Evolutionary conservation across 2,113 vertebrate species (phyloP).

Genomic region (Menidia beryllina): DNA sequence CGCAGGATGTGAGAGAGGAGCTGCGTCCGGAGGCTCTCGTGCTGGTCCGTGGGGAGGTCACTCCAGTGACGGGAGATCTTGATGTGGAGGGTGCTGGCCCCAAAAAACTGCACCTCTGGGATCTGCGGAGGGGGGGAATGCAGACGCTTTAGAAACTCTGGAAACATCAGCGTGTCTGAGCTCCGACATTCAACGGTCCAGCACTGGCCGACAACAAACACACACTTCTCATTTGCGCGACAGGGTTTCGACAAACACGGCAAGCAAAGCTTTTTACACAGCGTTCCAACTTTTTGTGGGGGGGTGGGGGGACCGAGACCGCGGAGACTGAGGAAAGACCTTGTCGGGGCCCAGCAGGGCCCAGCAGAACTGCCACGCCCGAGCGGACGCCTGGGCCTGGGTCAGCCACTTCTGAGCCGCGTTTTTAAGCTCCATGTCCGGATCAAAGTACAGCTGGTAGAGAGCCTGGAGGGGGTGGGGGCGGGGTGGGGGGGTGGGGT

Average conservation of each 20-base stretch:
- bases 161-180: not conserved
- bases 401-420: conserved; percentile 97
- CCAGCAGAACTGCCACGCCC: conserved; percentile 99
- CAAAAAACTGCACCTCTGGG: conserved; percentile 98
- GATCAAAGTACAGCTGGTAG: conserved; percentile 97
- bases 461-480: conserved; percentile 84
- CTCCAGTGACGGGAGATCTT: conserved; percentile 96
- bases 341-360: conserved; percentile 90
- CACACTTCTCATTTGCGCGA: too few relatives aligned
- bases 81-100: conserved; percentile 94
- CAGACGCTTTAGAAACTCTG: not conserved
- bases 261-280: too few relatives aligned
- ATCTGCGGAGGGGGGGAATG: conserved; percentile 71
- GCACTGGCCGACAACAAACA: too few relatives aligned
- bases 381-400: conserved; percentile 93
- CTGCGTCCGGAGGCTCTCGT: conserved; percentile 90
- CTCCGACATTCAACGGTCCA: not conserved
- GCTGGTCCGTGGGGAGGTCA: conserved; percentile 90
- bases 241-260: too few relatives aligned
- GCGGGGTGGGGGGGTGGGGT: not conserved
- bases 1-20: conserved; percentile 91
- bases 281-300: too few relatives aligned
- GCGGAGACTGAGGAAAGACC: conserved; percentile 45
- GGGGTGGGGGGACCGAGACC: not conserved
- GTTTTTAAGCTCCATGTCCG: conserved; percentile 96